Evolutionary conservation across 2,888 invertebrate genomes (phyloP).

Genomic region (Andrena chrysosceles): DNA sequence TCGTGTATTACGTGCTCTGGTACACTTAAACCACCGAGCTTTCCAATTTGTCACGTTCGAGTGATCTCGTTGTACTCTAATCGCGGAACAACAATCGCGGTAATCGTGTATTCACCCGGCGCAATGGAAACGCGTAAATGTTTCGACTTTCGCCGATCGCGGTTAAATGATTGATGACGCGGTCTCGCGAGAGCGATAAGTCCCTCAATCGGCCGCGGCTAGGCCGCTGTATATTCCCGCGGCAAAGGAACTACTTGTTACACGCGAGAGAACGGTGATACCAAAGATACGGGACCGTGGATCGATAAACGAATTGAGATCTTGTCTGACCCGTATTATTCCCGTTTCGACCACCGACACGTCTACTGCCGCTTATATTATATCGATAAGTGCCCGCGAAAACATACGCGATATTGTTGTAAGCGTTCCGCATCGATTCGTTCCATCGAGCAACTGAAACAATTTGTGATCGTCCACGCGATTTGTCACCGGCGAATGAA

Average conservation of each 20-base stretch:
- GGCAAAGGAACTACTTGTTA: constrained; percentile 18
- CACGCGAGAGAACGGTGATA: constrained; percentile 16
- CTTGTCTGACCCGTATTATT: constrained; percentile 51
- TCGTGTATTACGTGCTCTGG: constrained; percentile 2
- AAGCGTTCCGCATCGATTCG: constrained; percentile 60
- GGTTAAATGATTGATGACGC: constrained; percentile 54
- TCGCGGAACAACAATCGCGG: constrained; percentile 37
- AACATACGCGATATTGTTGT: constrained; percentile 61
- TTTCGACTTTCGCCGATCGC: constrained; percentile 46
- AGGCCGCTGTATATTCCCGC: constrained; percentile 13
- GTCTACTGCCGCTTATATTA: constrained; percentile 4
- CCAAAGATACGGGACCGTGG: constrained; percentile 37
- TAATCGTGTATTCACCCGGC: constrained; percentile 24
- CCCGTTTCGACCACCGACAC: constrained; percentile 24
- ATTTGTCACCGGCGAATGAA: constrained; percentile 52
- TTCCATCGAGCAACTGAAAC: constrained; percentile 22
- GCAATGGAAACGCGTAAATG: constrained; percentile 54
- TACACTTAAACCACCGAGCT: constrained; percentile 23
- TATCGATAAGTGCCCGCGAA: constrained; percentile 45
- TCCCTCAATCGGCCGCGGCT: constrained; percentile 15
- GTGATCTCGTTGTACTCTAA: constrained; percentile 27
- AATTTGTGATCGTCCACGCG: constrained; percentile 45
- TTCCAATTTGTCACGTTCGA: constrained; percentile 54
- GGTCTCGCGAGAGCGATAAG: constrained; percentile 46
- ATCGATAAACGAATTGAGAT: constrained; percentile 61